Percentiles rank a stretch among this genome's conserved stretches.
These are phyloP conservation scores for Crocuta crocuta DNA, from an alignment of 2,113 vertebrate genomes.

Conservation along the genomic window DNA sequence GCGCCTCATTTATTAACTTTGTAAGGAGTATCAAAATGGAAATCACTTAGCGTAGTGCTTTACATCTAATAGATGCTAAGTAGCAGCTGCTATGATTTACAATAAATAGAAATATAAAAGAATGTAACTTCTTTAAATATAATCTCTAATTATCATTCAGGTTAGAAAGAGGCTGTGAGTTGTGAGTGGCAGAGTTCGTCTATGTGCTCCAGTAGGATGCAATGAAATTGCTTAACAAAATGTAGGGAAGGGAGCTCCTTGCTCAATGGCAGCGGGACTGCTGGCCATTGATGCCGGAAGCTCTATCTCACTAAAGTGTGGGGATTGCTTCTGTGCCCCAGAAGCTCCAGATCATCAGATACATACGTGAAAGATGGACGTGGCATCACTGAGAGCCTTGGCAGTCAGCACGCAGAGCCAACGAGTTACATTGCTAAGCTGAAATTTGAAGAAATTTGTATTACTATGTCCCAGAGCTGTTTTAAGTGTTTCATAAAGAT, in stretches of 20 bases:
- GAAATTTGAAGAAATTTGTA: not conserved
- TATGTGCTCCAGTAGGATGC: not conserved
- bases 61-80: not conserved
- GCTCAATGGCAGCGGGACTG: not conserved
- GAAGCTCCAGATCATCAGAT: no score
- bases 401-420: not conserved
- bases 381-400: not conserved
- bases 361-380: no score
- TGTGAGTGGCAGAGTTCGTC: not conserved
- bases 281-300: not conserved
- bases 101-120: not conserved
- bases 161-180: not conserved
- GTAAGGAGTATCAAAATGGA: not conserved
- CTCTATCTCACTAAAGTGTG: not conserved
- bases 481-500: not conserved
- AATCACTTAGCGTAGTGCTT: not conserved
- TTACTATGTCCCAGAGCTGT: not conserved
- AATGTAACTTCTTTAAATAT: not conserved
- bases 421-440: not conserved
- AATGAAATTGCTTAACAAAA: not conserved
- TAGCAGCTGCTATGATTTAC: not conserved
- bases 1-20: not conserved
- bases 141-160: not conserved
- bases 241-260: not conserved
- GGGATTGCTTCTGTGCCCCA: not conserved